Evolutionary conservation across 2,113 vertebrate genomes (phyloP), one percentile per base, ranked within the genome.

Genomic region (Pimephales promelas): DNA sequence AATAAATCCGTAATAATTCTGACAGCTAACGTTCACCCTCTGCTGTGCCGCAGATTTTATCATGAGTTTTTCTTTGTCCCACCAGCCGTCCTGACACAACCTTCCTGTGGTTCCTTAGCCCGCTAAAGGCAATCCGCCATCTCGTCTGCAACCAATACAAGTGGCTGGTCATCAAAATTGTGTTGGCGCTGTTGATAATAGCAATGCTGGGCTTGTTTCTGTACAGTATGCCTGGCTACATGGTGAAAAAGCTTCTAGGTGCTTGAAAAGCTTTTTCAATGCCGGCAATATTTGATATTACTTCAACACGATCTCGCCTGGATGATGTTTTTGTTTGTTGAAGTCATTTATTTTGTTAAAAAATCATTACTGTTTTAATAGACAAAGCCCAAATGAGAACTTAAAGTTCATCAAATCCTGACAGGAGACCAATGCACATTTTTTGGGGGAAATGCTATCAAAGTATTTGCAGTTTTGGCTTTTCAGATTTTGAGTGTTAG

Each of bases 61-160:
- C 54, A 77, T n/a, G 5, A 24, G 16, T 82, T 18, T 87, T 64
- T 88, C 82, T 87, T 31, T 85, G 70, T 79, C 87, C 81, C 84
- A n/a, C 73, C 93, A 98, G 97, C 91, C 97, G 97, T 13, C 97
- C 97, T 0, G 97, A 99, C 86, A 95, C 97, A 0, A 96, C 97
- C 24, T 97, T 98, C 87, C 96, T 98, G 89, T 98, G 97, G 97
- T 98, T 98, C 94, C 94, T 98, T 88, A 98, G 96, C 87, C 97
- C 97, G 0, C 94, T 98, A 87, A 98, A 98, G 90, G 97, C 97
- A 86, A 96, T 96, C 73, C 96, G 95, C 89, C 95, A 98, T 94
- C 96, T 98, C 91, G 91, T 98, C 88, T 98, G 97, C 89, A 96
- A 95, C 4, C 94, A 96, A 84, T 98, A 98, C 95, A 96, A 97